Evolutionary conservation across 92 coral and sea anemone genomes (phyloP).

Genomic region (Epizoanthus rinbou): DNA sequence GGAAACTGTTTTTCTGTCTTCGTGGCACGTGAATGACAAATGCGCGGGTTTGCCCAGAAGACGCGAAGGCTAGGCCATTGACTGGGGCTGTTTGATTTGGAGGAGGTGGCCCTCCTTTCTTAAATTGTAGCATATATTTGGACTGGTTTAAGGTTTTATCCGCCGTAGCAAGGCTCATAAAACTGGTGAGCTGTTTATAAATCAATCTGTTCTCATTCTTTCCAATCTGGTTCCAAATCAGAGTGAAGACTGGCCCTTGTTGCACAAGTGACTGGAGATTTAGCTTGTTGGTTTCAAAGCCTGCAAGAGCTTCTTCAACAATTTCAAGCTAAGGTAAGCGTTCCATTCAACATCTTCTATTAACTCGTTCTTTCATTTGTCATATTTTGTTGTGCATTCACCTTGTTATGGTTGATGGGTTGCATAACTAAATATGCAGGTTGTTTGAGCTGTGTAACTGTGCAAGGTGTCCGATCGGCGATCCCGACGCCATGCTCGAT

Average conservation of each 20-base stretch:
- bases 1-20: background rate
- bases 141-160: background rate
- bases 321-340: background rate
- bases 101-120: slow-evolving; percentile 9
- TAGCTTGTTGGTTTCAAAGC: slow-evolving; percentile 21
- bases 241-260: background rate
- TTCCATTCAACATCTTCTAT: background rate
- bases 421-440: background rate
- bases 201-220: background rate
- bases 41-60: slow-evolving; percentile 28
- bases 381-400: background rate
- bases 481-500: background rate
- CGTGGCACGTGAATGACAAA: background rate
- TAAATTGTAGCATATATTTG: background rate
- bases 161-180: background rate
- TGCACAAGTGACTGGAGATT: background rate
- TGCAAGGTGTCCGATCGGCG: no score
- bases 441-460: no score
- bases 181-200: background rate
- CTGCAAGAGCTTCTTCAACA: background rate
- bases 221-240: background rate
- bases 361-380: background rate
- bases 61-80: slow-evolving; percentile 13
- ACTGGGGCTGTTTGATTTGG: slow-evolving; percentile 13
- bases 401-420: background rate